These are phyloP conservation scores for Ammospiza caudacuta DNA, from an alignment of 2,113 vertebrate genomes.

Conservation along the genomic window DNA sequence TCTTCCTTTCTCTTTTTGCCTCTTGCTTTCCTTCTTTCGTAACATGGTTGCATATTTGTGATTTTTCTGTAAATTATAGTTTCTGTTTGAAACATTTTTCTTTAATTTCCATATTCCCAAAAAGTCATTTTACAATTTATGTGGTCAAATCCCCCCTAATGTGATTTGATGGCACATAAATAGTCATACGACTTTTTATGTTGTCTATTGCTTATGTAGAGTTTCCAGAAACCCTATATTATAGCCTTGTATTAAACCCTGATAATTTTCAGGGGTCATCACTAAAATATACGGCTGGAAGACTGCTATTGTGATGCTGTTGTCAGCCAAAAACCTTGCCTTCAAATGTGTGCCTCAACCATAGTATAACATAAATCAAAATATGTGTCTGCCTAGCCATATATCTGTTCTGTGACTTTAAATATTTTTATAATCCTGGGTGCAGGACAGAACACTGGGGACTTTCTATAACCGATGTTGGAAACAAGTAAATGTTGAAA, in stretches of 20 bases:
- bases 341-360: conserved; percentile 66
- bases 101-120: conserved; percentile 73
- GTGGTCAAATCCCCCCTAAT: conserved; percentile 54
- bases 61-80: conserved; percentile 68
- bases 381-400: conserved; percentile 42
- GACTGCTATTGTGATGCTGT: conserved; percentile 61
- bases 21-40: conserved; percentile 7
- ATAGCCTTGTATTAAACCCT: conserved; percentile 34
- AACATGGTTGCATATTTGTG: conserved; percentile 50
- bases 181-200: conserved; percentile 62
- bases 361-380: conserved; percentile 66
- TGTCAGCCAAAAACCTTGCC: conserved; percentile 71
- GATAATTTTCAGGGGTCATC: conserved; percentile 60
- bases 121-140: conserved; percentile 73
- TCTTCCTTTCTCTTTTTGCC: not conserved
- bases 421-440: conserved; percentile 72
- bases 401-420: conserved; percentile 72
- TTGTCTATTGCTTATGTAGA: conserved; percentile 54
- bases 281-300: conserved; percentile 58
- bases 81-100: conserved; percentile 72
- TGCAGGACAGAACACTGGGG: conserved; percentile 15
- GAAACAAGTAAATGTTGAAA: conserved; percentile 19
- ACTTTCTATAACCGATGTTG: conserved; percentile 29
- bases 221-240: conserved; percentile 66
- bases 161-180: conserved; percentile 71